These are phyloP conservation scores for Chironomus striatipennis DNA, from an alignment of 1,140 invertebrate species.

Conservation along the genomic window DNA sequence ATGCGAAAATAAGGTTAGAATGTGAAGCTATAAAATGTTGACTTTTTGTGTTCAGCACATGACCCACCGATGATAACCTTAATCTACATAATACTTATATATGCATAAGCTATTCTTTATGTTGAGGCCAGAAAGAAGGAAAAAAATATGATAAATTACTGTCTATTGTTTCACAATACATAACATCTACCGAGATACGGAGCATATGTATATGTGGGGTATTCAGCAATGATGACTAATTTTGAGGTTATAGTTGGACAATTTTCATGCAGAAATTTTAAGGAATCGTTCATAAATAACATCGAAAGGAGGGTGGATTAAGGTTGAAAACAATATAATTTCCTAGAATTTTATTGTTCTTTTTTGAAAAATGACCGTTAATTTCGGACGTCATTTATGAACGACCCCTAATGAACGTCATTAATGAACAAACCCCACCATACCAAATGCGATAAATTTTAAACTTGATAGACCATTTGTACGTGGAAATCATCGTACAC, in stretches of 20 bases:
- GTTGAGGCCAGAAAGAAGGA: neutral
- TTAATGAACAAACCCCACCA: too few relatives aligned
- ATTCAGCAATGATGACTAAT: too few relatives aligned
- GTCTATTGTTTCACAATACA: constrained; percentile 2
- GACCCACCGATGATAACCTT: neutral
- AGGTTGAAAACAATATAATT: too few relatives aligned
- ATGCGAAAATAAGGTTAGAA: neutral
- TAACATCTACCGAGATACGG: neutral
- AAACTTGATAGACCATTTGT: too few relatives aligned
- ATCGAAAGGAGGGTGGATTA: neutral
- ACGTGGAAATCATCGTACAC: too few relatives aligned
- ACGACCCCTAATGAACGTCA: too few relatives aligned
- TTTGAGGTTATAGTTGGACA: too few relatives aligned
- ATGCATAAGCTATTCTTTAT: neutral
- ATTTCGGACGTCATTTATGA: too few relatives aligned
- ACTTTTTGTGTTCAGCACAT: neutral
- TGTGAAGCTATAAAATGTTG: neutral
- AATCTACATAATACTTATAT: neutral
- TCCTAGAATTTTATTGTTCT: too few relatives aligned
- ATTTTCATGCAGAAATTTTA: neutral
- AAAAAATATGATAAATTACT: constrained; percentile 3
- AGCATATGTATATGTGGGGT: too few relatives aligned
- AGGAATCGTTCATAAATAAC: neutral
- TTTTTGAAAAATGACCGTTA: too few relatives aligned
- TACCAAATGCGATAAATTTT: too few relatives aligned